These are phyloP conservation scores for Pseudomyrmex gracilis DNA, from an alignment of 1,140 invertebrate genomes.

Conservation along the genomic window DNA sequence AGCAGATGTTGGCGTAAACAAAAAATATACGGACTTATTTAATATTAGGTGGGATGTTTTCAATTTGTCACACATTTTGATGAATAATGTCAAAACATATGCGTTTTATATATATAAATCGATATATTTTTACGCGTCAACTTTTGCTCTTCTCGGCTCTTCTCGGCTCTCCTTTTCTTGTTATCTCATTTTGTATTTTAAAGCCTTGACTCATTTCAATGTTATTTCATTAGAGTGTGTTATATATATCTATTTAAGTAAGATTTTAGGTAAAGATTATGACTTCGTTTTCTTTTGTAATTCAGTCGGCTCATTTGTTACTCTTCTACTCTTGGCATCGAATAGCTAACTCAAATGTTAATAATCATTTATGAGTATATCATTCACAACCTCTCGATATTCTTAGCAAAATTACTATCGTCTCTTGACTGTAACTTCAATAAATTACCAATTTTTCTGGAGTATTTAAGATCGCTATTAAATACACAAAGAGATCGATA, in stretches of 20 bases:
- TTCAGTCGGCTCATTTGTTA: conserved; percentile 22
- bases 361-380: conserved; percentile 63
- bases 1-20: no score
- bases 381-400: conserved; percentile 67
- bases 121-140: no score
- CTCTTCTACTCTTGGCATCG: background rate
- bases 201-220: no score
- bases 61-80: no score
- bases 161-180: no score
- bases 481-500: conserved; percentile 36
- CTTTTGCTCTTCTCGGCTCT: no score
- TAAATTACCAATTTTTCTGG: background rate
- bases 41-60: no score
- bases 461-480: background rate
- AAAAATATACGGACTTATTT: no score
- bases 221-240: no score
- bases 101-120: no score
- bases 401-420: conserved; percentile 36
- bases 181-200: no score
- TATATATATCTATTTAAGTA: conserved; percentile 31
- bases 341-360: conserved; percentile 22
- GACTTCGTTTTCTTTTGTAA: background rate
- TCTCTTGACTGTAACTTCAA: conserved; percentile 15
- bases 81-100: no score
- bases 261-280: conserved; percentile 37